Percentiles rank a stretch among this genome's conserved stretches.
These are phyloP conservation scores for Avahi laniger DNA, from an alignment of 2,797 vertebrate genomes.

Conservation along the genomic window DNA sequence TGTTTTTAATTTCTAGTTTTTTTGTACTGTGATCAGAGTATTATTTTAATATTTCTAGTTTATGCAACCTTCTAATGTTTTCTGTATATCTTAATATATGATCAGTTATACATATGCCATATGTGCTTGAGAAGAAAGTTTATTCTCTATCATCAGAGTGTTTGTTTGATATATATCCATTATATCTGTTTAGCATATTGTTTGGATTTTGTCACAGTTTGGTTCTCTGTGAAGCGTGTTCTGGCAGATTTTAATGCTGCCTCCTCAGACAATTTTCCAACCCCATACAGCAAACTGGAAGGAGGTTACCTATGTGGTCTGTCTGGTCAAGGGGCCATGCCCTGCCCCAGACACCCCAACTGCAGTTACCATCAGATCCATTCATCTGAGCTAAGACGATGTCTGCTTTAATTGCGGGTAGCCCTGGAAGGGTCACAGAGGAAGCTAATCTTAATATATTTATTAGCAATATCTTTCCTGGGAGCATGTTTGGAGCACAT, in stretches of 20 bases:
- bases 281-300: accelerated
- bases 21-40: background rate
- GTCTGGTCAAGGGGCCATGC: accelerated
- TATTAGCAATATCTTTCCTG: background rate
- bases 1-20: background rate
- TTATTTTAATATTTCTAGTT: background rate
- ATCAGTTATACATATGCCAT: background rate
- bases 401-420: no score
- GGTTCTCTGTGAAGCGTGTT: background rate
- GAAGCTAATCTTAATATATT: background rate
- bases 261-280: background rate
- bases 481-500: background rate
- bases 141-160: background rate
- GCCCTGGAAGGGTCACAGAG: background rate
- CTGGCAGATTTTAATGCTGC: background rate
- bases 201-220: background rate
- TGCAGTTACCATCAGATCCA: background rate
- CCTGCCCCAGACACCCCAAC: background rate
- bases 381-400: background rate
- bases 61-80: no score
- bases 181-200: background rate
- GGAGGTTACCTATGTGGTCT: background rate
- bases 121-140: background rate
- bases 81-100: background rate
- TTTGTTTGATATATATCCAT: background rate